A percentile compares a stretch with the other conserved stretches of the same genome.
Evolutionary conservation across 2,113 vertebrate species (phyloP).

Genomic region (Cranoglanis bouderius): DNA sequence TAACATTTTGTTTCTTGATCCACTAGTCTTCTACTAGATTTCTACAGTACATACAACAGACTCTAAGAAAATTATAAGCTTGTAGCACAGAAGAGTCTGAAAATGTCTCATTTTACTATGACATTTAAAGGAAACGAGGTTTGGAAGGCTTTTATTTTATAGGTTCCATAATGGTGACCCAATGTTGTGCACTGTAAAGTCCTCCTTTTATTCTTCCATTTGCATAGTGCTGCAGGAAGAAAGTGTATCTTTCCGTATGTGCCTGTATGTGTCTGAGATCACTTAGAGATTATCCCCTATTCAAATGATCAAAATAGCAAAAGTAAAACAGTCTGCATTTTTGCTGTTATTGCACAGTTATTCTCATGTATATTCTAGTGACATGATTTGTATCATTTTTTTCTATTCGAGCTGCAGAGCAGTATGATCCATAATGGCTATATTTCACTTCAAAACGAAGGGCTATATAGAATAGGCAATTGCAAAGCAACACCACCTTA

Average conservation of each 20-base stretch:
- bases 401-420: background rate
- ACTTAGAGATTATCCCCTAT: constrained; percentile 22
- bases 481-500: constrained; percentile 41
- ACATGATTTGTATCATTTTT: background rate
- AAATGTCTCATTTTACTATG: constrained; percentile 19
- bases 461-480: constrained; percentile 19
- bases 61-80: too few species aligned
- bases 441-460: constrained; percentile 36
- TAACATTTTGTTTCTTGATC: background rate
- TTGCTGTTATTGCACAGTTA: constrained; percentile 10
- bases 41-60: too few species aligned
- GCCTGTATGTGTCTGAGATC: constrained; percentile 1
- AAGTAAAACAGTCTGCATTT: background rate
- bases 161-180: background rate
- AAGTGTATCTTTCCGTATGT: constrained; percentile 3
- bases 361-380: background rate
- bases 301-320: constrained; percentile 1
- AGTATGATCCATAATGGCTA: constrained; percentile 23
- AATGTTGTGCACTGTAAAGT: background rate
- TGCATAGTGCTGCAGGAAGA: background rate
- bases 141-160: constrained; percentile 20
- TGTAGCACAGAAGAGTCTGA: background rate
- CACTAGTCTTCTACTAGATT: too few species aligned
- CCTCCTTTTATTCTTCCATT: background rate
- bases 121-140: constrained; percentile 25